Conservation (phyloP, 2,797 vertebrate species). For the Coracias cyanogaster region DNA sequence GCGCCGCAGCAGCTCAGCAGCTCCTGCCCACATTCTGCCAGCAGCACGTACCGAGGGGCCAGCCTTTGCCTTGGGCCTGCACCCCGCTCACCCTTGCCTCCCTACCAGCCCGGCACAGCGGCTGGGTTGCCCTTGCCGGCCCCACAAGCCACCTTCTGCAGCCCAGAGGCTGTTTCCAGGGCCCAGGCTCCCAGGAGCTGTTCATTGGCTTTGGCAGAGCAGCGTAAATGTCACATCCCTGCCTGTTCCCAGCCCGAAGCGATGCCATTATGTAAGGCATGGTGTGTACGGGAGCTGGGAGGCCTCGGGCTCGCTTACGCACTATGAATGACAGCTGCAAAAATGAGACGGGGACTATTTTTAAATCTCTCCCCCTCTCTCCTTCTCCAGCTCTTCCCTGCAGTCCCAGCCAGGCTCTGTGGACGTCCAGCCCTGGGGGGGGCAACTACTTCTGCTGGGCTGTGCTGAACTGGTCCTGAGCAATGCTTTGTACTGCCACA, state of each 20-base stretch:
- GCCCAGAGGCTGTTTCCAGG: not conserved
- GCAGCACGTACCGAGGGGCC: not conserved
- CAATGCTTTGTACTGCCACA: not conserved
- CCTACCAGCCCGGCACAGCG: not conserved
- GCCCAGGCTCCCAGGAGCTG: not conserved
- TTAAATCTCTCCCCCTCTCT: not conserved
- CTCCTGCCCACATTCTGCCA: not conserved
- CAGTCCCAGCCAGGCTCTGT: not conserved
- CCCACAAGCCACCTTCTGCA: not conserved
- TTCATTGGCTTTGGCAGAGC: not conserved
- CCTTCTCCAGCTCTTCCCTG: not conserved
- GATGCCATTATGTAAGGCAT: slow-evolving; percentile 28
- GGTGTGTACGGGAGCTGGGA: not conserved
- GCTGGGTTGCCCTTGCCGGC: not conserved
- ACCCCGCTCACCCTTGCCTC: not conserved
- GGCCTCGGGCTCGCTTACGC: not conserved
- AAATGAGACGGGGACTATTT: slow-evolving; percentile 48
- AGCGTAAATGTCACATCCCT: slow-evolving; percentile 13
- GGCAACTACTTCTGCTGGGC: too few species aligned
- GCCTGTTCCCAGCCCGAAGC: not conserved
- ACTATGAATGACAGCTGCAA: slow-evolving; percentile 4
- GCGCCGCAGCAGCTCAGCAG: rapidly evolving
- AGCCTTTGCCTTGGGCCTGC: not conserved
- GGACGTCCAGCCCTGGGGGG: too few species aligned
- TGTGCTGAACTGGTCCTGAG: not conserved